Evolutionary conservation across 2,113 vertebrate species (phyloP), one percentile per base, ranked within the genome.

Genomic region (Haplochromis burtoni): DNA sequence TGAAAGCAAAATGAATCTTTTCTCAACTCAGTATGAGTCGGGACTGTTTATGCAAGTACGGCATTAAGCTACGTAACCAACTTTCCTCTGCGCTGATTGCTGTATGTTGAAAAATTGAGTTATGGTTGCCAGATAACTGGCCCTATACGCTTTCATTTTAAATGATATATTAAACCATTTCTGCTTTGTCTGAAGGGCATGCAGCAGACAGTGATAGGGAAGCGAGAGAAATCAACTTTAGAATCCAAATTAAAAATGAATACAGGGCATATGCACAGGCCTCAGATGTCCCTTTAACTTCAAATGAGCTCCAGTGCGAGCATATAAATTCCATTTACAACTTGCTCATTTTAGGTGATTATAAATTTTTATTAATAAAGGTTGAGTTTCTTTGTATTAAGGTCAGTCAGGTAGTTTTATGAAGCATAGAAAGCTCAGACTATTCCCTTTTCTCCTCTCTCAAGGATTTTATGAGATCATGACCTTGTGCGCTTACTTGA

Each of bases 121-220:
- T 66, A 76, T 68, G 42, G 31, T 38, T 16, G 24, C 54, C 31
- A 35, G 51, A 86, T 86, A 73, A 79, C 24, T 29, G 40, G 40
- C 33, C 76, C 63, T 11, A 26, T 51, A 40, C 17, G 8, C 4
- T 24, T 13, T 10, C 17, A 14, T 85, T 80, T 87, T 80, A 33
- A 45, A 80, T 17, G 29, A 79, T 79, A 45, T 82, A 29, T 84
- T 78, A 31, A 86, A 83, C 9, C 33, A 81, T 76, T 87, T 59
- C 24, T 4, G 47, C 21, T 81, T 51, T 87, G 82, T 92, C 82
- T 85, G 91, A 88, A 88, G 84, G 82, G 49, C 33, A 86, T 80
- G 57, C 45, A 26, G 31, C 31, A 55, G 17, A 57, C 11, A 81
- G 83, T 38, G 57, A 86, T 78, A 66, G 63, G 26, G 21, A 71